Conservation (phyloP, 2,797 vertebrate genomes). For the Gymnocypris eckloni region DNA sequence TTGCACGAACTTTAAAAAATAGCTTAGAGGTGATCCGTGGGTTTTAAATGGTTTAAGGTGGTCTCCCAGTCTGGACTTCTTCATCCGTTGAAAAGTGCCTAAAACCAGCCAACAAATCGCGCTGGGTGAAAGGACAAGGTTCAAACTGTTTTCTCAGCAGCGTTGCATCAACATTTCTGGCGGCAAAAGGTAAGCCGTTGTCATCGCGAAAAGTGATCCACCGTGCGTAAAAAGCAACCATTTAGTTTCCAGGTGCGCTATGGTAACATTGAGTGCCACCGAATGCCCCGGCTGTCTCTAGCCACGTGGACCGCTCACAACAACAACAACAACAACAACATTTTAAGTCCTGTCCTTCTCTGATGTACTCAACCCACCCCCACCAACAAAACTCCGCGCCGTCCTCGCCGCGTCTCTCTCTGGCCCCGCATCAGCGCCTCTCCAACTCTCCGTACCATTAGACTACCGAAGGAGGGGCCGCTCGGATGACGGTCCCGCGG, state of each 20-base stretch:
- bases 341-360: slow-evolving; percentile 52
- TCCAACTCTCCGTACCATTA: slow-evolving; percentile 73
- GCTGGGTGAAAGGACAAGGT: background rate
- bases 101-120: background rate
- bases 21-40: background rate
- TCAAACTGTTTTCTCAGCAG: background rate
- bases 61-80: background rate
- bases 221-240: slow-evolving; percentile 29
- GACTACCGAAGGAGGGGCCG: slow-evolving; percentile 78
- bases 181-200: slow-evolving; percentile 1
- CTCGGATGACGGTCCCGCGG: slow-evolving; percentile 81
- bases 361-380: slow-evolving; percentile 47
- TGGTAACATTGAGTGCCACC: slow-evolving; percentile 8
- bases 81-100: background rate
- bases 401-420: slow-evolving; percentile 42
- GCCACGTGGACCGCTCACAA: slow-evolving; percentile 48
- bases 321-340: slow-evolving; percentile 54
- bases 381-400: slow-evolving; percentile 32
- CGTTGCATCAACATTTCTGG: background rate
- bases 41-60: background rate
- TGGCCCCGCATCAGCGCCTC: slow-evolving; percentile 64
- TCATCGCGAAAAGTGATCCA: slow-evolving; percentile 5
- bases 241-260: slow-evolving; percentile 39
- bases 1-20: slow-evolving; percentile 4
- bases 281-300: slow-evolving; percentile 45